These are phyloP conservation scores for Notothenia coriiceps DNA, from an alignment of 2,113 vertebrate genomes.

Conservation along the genomic window DNA sequence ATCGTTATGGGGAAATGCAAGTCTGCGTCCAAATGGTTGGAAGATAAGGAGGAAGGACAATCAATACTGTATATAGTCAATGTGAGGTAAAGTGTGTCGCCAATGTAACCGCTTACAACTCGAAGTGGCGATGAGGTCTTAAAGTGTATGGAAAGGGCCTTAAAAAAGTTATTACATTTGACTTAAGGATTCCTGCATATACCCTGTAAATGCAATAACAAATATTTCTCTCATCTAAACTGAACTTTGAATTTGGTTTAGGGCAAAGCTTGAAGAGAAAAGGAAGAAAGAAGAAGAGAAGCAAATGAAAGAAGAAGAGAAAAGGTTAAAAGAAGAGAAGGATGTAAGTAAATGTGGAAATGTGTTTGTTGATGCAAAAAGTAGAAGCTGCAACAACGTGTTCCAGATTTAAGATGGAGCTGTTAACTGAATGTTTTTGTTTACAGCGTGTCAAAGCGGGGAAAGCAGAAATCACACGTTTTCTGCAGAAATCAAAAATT, in stretches of 20 bases:
- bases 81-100: too few species aligned
- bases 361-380: not conserved
- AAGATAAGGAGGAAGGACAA: too few species aligned
- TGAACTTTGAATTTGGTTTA: conserved; percentile 62
- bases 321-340: conserved; percentile 94
- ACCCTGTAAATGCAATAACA: not conserved
- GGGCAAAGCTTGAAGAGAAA: conserved; percentile 96
- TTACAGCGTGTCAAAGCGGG: conserved; percentile 93
- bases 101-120: too few species aligned
- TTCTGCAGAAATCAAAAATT: conserved; percentile 95
- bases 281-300: conserved; percentile 97
- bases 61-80: too few species aligned
- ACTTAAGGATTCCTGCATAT: too few species aligned
- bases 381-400: not conserved
- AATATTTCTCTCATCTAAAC: not conserved
- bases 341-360: conserved; percentile 84
- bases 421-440: not conserved
- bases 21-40: too few species aligned
- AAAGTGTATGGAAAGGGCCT: too few species aligned
- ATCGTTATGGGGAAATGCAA: too few species aligned
- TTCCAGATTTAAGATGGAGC: not conserved
- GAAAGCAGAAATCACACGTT: conserved; percentile 95
- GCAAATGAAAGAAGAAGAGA: conserved; percentile 91
- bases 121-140: too few species aligned
- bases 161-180: too few species aligned